These are phyloP conservation scores for Pogona vitticeps DNA, from an alignment of 2,113 vertebrate species.

Conservation along the genomic window DNA sequence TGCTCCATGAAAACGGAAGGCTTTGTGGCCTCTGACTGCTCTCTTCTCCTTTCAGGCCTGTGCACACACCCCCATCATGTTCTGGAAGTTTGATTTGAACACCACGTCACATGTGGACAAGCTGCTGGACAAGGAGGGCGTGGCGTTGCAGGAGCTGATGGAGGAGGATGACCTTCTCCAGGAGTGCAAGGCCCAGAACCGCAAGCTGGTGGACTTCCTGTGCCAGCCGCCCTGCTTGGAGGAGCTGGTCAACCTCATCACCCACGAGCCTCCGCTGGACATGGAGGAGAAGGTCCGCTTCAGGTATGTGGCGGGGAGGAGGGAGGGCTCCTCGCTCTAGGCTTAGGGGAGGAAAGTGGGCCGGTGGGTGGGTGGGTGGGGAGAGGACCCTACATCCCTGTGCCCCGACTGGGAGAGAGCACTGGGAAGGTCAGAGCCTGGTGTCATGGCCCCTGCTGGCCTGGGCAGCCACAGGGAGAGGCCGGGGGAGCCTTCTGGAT, in stretches of 20 bases:
- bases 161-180: slow-evolving; percentile 96
- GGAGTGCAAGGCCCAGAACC: slow-evolving; percentile 98
- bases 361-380: not conserved
- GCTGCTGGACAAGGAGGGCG: slow-evolving; percentile 93
- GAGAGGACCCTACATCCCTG: too few species aligned
- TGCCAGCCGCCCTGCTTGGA: slow-evolving; percentile 93
- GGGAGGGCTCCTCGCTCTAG: not conserved
- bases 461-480: too few species aligned
- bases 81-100: slow-evolving; percentile 99
- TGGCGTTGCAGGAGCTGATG: slow-evolving; percentile 92
- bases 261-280: slow-evolving; percentile 88
- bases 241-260: slow-evolving; percentile 92
- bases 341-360: accelerated
- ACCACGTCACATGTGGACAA: slow-evolving; percentile 94
- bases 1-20: too few species aligned
- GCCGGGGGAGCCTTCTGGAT: not conserved
- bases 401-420: too few species aligned
- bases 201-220: slow-evolving; percentile 91
- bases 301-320: slow-evolving; percentile 83
- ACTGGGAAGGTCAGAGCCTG: too few species aligned
- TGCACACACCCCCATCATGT: slow-evolving; percentile 81
- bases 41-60: too few species aligned
- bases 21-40: too few species aligned
- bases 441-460: too few species aligned
- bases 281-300: slow-evolving; percentile 96